phyloP scores from a whole-genome alignment of 2,797 vertebrate species.

The Caiman crocodilus region DNA sequence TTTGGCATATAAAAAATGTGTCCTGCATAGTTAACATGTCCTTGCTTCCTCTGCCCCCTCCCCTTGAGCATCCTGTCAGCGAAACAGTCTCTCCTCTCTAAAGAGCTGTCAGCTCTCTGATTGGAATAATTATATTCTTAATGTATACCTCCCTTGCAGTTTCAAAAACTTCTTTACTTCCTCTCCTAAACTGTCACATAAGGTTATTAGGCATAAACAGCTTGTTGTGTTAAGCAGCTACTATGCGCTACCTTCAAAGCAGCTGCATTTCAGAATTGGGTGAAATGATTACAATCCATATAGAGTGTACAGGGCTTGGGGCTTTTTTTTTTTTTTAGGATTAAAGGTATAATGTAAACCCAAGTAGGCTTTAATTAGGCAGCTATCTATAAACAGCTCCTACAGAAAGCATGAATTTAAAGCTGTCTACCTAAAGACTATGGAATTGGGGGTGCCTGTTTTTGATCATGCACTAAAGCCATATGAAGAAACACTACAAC shows the following conservation, averaged over 20 bases:
- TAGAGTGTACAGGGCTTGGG: neutral
- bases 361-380: conserved; percentile 20
- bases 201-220: neutral
- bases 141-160: neutral
- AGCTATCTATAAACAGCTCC: conserved; percentile 4
- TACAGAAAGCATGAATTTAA: conserved; percentile 19
- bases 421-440: neutral
- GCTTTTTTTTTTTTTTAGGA: neutral
- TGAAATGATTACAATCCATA: neutral
- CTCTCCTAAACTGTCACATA: neutral
- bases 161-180: neutral
- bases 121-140: neutral
- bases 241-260: neutral
- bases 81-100: neutral
- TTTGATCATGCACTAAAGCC: neutral
- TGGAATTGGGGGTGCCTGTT: neutral
- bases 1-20: neutral
- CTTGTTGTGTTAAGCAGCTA: neutral
- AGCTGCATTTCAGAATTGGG: neutral
- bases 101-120: neutral
- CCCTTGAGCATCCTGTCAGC: neutral
- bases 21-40: neutral
- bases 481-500: neutral
- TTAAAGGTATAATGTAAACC: conserved; percentile 47
- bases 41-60: neutral